A percentile compares a stretch with the other conserved stretches of the same genome.
Conservation (phyloP, 2,113 vertebrate species). For the Nothobranchius kuhntae region DNA sequence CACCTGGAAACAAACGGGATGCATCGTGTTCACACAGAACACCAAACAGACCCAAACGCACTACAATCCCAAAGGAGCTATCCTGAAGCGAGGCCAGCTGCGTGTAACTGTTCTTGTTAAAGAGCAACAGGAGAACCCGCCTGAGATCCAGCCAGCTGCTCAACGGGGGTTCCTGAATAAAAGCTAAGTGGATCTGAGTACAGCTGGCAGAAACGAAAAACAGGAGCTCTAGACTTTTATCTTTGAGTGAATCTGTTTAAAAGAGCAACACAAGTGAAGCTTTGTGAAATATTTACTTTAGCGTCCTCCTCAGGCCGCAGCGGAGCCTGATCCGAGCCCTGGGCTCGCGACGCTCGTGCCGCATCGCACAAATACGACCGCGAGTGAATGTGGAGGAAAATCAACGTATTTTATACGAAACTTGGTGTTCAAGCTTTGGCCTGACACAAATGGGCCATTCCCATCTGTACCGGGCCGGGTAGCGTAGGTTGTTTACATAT, state of each 20-base stretch:
- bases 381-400: not conserved
- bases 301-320: not conserved
- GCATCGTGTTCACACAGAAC: too few species aligned
- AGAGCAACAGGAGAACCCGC: not conserved
- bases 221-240: not conserved
- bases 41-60: not conserved
- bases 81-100: not conserved
- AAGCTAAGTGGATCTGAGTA: too few species aligned
- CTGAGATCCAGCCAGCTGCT: not conserved
- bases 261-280: not conserved
- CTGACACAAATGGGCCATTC: too few species aligned
- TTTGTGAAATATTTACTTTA: not conserved
- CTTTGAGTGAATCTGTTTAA: constrained; percentile 16
- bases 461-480: too few species aligned
- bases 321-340: constrained; percentile 24
- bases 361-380: not conserved
- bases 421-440: too few species aligned
- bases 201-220: not conserved
- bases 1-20: constrained; percentile 76
- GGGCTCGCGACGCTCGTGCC: too few species aligned
- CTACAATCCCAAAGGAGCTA: not conserved
- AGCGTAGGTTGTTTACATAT: too few species aligned
- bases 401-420: too few species aligned
- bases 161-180: too few species aligned
- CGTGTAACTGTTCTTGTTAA: not conserved